These are phyloP conservation scores for Lipophrys pholis DNA, from an alignment of 2,113 vertebrate species.

Conservation along the genomic window DNA sequence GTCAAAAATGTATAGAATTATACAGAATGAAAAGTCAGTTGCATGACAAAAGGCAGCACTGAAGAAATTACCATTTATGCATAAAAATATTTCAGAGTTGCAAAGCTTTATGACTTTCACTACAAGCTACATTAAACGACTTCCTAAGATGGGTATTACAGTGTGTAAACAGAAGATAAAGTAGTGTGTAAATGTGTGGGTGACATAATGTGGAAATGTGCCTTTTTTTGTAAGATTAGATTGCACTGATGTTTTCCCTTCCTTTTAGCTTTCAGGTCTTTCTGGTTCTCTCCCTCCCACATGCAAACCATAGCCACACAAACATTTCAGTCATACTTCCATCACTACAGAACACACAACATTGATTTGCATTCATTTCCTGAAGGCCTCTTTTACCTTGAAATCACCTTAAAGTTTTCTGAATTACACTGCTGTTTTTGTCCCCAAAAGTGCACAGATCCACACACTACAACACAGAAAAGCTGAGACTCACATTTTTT, in stretches of 20 bases:
- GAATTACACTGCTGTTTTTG: background rate
- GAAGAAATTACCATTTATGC: background rate
- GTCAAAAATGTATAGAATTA: background rate
- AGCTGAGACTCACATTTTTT: too few relatives aligned
- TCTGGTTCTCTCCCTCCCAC: background rate
- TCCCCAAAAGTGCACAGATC: background rate
- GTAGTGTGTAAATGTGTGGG: background rate
- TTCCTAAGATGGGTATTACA: constrained; percentile 4
- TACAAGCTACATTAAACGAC: background rate
- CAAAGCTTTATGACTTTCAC: constrained; percentile 1
- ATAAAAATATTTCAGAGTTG: background rate
- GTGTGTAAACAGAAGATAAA: constrained; percentile 24
- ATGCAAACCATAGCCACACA: background rate
- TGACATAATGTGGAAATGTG: constrained; percentile 18
- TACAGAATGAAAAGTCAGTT: background rate
- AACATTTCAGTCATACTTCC: background rate
- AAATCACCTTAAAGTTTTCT: too few relatives aligned
- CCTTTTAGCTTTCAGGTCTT: background rate
- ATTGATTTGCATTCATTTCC: constrained; percentile 11
- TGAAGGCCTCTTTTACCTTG: background rate
- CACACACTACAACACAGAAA: too few relatives aligned
- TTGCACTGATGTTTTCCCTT: constrained; percentile 1
- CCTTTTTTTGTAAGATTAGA: constrained; percentile 38
- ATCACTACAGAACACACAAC: background rate
- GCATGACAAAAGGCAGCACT: background rate